phyloP scores from a whole-genome alignment of 2,113 vertebrate species.

The Carettochelys insculpta region DNA sequence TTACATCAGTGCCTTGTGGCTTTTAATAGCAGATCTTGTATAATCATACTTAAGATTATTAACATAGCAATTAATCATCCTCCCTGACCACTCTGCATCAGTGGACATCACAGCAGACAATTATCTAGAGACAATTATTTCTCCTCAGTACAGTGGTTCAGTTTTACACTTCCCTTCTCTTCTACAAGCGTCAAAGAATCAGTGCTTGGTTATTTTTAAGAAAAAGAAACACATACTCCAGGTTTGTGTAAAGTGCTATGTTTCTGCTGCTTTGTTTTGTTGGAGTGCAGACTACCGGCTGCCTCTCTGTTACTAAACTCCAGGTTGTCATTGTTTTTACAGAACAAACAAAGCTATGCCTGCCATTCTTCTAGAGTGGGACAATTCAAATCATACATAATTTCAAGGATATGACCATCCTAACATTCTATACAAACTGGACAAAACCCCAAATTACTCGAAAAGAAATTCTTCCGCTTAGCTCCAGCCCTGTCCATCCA shows the following conservation, averaged over 20 bases:
- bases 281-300: no score
- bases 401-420: neutral
- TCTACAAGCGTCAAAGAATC: slow-evolving; percentile 7
- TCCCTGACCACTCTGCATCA: slow-evolving; percentile 6
- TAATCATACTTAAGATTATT: slow-evolving; percentile 26
- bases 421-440: neutral
- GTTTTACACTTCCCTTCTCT: neutral
- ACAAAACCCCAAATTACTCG: neutral
- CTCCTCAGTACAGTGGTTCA: slow-evolving; percentile 18
- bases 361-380: slow-evolving; percentile 14
- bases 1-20: neutral
- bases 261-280: no score
- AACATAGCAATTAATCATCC: slow-evolving; percentile 47
- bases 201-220: neutral
- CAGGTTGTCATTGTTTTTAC: slow-evolving; percentile 35
- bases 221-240: slow-evolving; percentile 29
- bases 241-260: no score
- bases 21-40: neutral
- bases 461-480: neutral
- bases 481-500: neutral
- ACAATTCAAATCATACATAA: slow-evolving; percentile 5
- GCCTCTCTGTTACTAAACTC: no score
- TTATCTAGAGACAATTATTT: slow-evolving; percentile 25
- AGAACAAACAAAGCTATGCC: slow-evolving; percentile 20
- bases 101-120: neutral